Evolutionary conservation across 1,140 invertebrate genomes (phyloP), one percentile per base, ranked within the genome.

Genomic region (Formica exsecta): DNA sequence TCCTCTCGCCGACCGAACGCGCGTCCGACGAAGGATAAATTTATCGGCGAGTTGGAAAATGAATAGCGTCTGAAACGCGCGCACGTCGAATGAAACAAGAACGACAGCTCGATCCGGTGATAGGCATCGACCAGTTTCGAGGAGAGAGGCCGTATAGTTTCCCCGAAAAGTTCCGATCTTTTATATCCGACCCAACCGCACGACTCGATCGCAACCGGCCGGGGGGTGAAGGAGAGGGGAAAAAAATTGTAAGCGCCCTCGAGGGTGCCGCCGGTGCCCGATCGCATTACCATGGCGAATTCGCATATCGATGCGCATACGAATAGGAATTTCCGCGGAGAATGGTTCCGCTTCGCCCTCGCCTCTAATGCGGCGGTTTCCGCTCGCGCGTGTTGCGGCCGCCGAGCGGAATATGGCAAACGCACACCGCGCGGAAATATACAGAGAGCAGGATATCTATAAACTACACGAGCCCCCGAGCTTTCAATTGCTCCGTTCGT

Each of bases 401-500:
- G 54, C 11, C 54, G 54, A 4, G 57, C 4, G 22, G 41, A 22
- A 61, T 25, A 76, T 32, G 19, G 51, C 7, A 8, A 59, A 59
- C 85, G 51, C 51, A 59, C 38, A 59, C 22, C 16, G 29, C 29
- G 57, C 71, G 76, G 41, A 87, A 87, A 89, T 87, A 89, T 85
- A 85, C 79, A 85, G 59, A 62, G 48, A 62, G 44, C 44, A 48
- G 66, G 7, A 59, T 48, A 75, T 73, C 87, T 89, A 86, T 88
- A 89, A 89, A 88, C 70, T 77, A 57, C 86, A 32, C 32, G 71
- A 32, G 11, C 32, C 54, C 32, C 54, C 68, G 65, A 79, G 86
- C 79, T 89, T 89, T 89, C 87, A 89, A 87, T 88, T 89, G 88
- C 83, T 77, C 76, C 85, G 76, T 87, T 88, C 85, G 87, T 88